These are phyloP conservation scores for Calephelis perditalis DNA, from an alignment of 2,888 invertebrate species.

Conservation along the genomic window DNA sequence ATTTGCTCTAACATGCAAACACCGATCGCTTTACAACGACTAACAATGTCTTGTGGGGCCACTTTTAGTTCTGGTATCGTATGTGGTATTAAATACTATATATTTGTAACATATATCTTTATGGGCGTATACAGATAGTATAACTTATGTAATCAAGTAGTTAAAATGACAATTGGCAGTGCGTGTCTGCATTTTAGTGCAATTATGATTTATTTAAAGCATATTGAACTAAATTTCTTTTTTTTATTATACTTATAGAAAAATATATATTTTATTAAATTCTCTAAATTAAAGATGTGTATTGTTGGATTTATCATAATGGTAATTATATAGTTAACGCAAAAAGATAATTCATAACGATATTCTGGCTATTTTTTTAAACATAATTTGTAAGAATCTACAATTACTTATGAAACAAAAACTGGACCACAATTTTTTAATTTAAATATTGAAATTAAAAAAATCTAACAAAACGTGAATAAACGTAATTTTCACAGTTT, in stretches of 20 bases:
- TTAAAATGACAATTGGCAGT: slow-evolving; percentile 65
- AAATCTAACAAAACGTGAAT: too few relatives aligned
- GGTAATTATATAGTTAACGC: too few relatives aligned
- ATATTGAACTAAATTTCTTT: slow-evolving; percentile 63
- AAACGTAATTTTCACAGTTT: too few relatives aligned
- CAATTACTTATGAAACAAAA: too few relatives aligned
- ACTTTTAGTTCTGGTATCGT: slow-evolving; percentile 72
- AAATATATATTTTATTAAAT: slow-evolving; percentile 16
- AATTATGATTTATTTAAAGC: slow-evolving; percentile 66
- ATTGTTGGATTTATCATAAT: slow-evolving; percentile 12
- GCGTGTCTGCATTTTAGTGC: slow-evolving; percentile 80
- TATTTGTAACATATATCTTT: slow-evolving; percentile 72
- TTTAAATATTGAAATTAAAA: too few relatives aligned
- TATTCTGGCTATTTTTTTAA: too few relatives aligned
- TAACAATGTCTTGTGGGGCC: slow-evolving; percentile 75
- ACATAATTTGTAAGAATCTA: too few relatives aligned
- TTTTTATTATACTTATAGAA: slow-evolving; percentile 25
- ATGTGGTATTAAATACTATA: slow-evolving; percentile 68
- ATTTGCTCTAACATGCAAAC: slow-evolving; percentile 80
- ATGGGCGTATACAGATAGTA: slow-evolving; percentile 52
- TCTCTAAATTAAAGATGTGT: background rate
- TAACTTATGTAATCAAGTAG: slow-evolving; percentile 41
- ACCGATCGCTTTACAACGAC: slow-evolving; percentile 78
- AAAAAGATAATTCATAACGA: too few relatives aligned
- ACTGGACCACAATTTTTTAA: too few relatives aligned